Evolutionary conservation across 2,888 invertebrate species (phyloP).

Genomic region (Amphipoea lucens): DNA sequence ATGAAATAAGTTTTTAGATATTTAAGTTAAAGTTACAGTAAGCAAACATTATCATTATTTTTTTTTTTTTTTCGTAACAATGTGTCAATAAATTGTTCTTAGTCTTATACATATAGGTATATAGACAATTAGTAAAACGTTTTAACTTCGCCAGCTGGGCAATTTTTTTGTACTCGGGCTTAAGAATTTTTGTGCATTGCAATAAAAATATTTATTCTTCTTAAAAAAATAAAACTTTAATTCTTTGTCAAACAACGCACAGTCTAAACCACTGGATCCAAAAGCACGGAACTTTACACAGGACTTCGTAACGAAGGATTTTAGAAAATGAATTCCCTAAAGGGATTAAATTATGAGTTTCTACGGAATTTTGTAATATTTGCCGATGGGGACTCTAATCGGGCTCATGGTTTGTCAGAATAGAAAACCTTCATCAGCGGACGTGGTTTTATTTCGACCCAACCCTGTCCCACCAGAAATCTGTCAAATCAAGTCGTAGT

Average conservation of each 20-base stretch:
- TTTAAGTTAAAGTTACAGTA: too few species aligned
- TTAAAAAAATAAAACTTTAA: background rate
- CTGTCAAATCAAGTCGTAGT: background rate
- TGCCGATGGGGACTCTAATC: background rate
- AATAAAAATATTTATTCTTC: background rate
- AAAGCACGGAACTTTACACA: background rate
- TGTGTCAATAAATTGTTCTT: too few species aligned
- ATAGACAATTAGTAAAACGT: background rate
- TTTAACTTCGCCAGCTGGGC: background rate
- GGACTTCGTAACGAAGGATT: background rate
- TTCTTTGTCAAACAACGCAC: too few species aligned
- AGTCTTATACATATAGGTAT: background rate
- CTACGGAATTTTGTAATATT: background rate
- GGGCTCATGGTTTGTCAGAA: background rate
- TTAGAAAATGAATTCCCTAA: background rate
- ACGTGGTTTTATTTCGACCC: background rate
- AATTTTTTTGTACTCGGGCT: background rate
- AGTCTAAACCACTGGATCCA: background rate
- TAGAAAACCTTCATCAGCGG: background rate
- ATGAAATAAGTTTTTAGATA: too few species aligned
- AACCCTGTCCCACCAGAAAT: background rate
- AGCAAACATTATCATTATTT: too few species aligned
- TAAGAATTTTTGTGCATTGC: background rate
- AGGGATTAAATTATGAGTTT: background rate
- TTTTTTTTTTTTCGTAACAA: too few species aligned